Evolutionary conservation across 2,113 vertebrate species (phyloP), one percentile per base, ranked within the genome.

Genomic region (Embiotoca jacksoni): DNA sequence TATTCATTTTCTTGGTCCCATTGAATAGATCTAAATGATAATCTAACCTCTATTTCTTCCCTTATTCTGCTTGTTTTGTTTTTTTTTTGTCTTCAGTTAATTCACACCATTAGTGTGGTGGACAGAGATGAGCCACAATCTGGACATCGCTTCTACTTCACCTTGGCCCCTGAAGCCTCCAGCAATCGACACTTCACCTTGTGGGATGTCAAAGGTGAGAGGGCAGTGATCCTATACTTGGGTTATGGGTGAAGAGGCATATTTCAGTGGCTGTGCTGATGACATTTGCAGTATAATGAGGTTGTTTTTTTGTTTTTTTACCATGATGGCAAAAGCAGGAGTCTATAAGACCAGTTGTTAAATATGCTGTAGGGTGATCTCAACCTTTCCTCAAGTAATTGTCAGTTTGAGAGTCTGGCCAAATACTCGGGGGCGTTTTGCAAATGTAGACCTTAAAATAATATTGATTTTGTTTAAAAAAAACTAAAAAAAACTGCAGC

Each of bases 51-150:
- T 36, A 7, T 71, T 83, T 66, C 14, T 59, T 7, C 8, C 30
- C 32, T 7, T 64, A 60, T 57, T 46, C 16, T 80, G 63, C 62
- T 15, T 8, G 64, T 53, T 39, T 60, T 44, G 49, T 80, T 59
- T 47, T 67, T 15, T 68, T 23, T 74, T 47, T 69, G 35, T 80
- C 58, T 60, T 30, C 72, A 99, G 98, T 94, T 99, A 76, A 98
- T 99, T 93, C 98, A 99, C 94, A 99, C 97, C 61, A 96, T 99
- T 93, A 99, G 98, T 0, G 97, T 99, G 32, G 97, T 99, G 89
- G 98, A 99, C 89, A 92, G 94, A 57, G 98, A 99, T 0, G 98
- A 99, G 83, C 98, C 98, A 2, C 97, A 97, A 85, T 86, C 96
- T 0, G 97, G 97, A 33, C 98, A 99, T 85, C 98, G 86, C 37